Evolutionary conservation across 1,140 invertebrate species (phyloP), one percentile per base, ranked within the genome.

Genomic region (Aplysia californica): DNA sequence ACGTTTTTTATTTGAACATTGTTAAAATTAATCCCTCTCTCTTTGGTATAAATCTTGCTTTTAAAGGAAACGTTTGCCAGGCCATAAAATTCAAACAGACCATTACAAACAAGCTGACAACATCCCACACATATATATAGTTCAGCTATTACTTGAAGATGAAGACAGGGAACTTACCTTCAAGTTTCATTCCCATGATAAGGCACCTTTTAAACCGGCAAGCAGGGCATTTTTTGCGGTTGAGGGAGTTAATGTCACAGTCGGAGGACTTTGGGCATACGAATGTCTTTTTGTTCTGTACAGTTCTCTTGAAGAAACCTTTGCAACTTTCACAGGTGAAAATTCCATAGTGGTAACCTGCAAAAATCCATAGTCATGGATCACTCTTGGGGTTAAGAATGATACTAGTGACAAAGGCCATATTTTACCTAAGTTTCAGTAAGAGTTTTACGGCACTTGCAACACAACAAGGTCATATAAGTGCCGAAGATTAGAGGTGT

Each of bases 161-260:
- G n/a, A n/a, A n/a, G n/a, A n/a, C n/a, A n/a, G n/a, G n/a, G 31
- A 58, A 21, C 75, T 35, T 90, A 95, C 94, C 95, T 94, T 98
- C 97, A 26, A 98, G 90, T 88, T 97, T 98, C 97, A 99, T 99
- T 44, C 97, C 97, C 89, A 95, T 96, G 33, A 95, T 94, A 21
- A 98, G 92, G 90, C 97, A 99, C 91, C 98, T 98, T 75, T 97
- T 95, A 87, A 98, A 98, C n/a, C 97, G 92, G 88, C 97, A 99
- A 21, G 96, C 96, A 0, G 97, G 97, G 87, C 97, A 99, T 87
- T 98, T 98, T 87, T 99, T 99, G 38, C 97, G 91, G 33, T 96
- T 98, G 6, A 94, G 94, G 18, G 97, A 95, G 36, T 86, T 96
- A 21, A 98, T 95, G 3, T 95, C 95, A 90, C 97, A 98, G 70